A percentile compares a stretch with the other conserved stretches of the same genome.
phyloP scores from a whole-genome alignment of 2,888 invertebrate genomes.

The Halocaridina rubra region DNA sequence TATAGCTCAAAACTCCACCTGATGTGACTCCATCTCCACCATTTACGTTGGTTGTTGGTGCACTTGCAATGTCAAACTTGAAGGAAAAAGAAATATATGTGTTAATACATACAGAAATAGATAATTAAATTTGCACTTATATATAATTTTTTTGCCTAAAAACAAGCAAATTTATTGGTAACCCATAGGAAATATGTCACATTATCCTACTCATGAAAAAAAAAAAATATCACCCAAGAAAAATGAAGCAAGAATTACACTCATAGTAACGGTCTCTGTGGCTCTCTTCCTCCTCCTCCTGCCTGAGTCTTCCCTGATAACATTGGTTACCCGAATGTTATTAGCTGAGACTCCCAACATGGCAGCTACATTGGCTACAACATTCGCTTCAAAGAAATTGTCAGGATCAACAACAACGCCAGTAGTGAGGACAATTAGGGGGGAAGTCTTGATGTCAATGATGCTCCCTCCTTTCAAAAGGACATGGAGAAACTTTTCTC shows the following conservation, averaged over 20 bases:
- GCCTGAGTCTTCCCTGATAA: conserved; percentile 35
- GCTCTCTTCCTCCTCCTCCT: background rate
- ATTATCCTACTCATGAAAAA: background rate
- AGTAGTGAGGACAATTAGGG: conserved; percentile 36
- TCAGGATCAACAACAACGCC: conserved; percentile 27
- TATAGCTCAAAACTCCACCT: background rate
- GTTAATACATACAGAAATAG: background rate
- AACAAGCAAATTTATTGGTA: background rate
- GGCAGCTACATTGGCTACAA: conserved; percentile 28
- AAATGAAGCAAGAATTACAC: background rate
- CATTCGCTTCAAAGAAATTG: conserved; percentile 49
- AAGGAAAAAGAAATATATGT: background rate
- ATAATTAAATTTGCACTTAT: background rate
- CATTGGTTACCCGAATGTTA: conserved; percentile 46
- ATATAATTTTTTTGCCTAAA: background rate
- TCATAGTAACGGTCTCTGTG: background rate
- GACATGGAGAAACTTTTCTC: conserved; percentile 35
- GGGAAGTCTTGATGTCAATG: conserved; percentile 39
- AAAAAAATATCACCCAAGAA: background rate
- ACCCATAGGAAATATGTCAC: background rate
- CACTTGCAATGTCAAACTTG: conserved; percentile 18
- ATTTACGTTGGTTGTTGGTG: background rate
- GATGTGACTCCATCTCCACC: background rate
- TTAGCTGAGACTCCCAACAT: conserved; percentile 31
- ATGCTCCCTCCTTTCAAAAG: conserved; percentile 30